Conservation (phyloP, 2,797 vertebrate species). For the Philypnodon macrostomus region DNA sequence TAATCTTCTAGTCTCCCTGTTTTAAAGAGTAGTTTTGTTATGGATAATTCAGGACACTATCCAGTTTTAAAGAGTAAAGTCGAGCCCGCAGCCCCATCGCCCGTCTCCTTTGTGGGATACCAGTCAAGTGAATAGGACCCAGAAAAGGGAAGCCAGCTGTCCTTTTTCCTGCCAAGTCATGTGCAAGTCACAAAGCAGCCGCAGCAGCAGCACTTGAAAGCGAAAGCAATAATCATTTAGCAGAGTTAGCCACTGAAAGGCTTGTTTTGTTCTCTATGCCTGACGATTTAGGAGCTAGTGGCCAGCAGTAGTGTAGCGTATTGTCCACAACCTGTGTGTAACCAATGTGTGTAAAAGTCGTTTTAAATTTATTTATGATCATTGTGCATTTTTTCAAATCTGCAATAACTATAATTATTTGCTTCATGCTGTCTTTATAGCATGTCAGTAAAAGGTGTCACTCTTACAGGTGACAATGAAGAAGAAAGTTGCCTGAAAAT, state of each 20-base stretch:
- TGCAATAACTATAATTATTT: too few species aligned
- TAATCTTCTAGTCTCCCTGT: slow-evolving; percentile 22
- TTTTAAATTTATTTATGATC: slow-evolving; percentile 57
- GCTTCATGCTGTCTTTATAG: too few species aligned
- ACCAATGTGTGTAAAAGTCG: slow-evolving; percentile 42
- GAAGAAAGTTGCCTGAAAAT: slow-evolving; percentile 28
- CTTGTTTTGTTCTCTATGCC: slow-evolving; percentile 61
- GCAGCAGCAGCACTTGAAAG: slow-evolving; percentile 68
- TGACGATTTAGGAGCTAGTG: slow-evolving; percentile 47
- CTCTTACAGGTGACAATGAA: slow-evolving; percentile 38
- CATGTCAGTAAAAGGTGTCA: slow-evolving; percentile 28
- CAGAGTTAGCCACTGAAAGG: slow-evolving; percentile 65
- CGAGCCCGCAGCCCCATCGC: slow-evolving; percentile 40
- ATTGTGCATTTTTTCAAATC: slow-evolving; percentile 29
- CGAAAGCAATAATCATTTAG: slow-evolving; percentile 75
- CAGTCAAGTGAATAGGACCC: slow-evolving; percentile 69
- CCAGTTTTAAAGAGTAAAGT: slow-evolving; percentile 34
- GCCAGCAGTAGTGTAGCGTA: slow-evolving; percentile 40
- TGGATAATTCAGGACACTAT: slow-evolving; percentile 18
- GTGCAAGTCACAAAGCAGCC: slow-evolving; percentile 75
- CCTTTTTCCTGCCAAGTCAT: slow-evolving; percentile 76
- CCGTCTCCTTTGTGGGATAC: slow-evolving; percentile 61
- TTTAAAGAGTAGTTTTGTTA: slow-evolving; percentile 15
- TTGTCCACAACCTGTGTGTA: slow-evolving; percentile 56
- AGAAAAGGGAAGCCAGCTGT: slow-evolving; percentile 66